Base-by-base conservation (phyloP, 2,797 vertebrate genomes). In the Falco biarmicus region DNA sequence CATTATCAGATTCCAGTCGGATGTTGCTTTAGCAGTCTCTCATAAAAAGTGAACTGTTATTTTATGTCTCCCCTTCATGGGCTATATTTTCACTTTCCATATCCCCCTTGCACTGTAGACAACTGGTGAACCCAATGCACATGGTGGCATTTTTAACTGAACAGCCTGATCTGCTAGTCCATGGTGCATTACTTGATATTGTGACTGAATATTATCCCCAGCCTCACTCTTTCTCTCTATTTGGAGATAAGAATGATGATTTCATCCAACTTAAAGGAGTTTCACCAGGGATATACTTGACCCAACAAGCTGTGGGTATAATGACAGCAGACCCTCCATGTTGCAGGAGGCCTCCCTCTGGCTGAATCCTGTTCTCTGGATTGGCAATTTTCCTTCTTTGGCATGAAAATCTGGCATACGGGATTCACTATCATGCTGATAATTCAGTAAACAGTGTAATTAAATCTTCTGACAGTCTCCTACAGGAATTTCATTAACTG, bases 361-460 rank as follows among this genome's bases (percentile, higher is more conserved):
- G 77, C 86, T 93, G 69, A 81, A 91, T 94, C 69, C 56, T 41
- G 5, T 68, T 93, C 45, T 89, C 84, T 90, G 64, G 57, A 59
- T 66, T 92, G 80, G 71, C 93, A 93, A 43, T 86, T 89, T 91
- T 90, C 70, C 63, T 91, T 82, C 83, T 87, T 94, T 92, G 81
- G 93, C 87, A 89, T 41, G 50, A 96, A 91, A 6, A 82, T 7
- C 50, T 91, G 75, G 78, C 89, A 87, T 89, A 68, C 6, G 7
- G 57, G 73, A 90, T 87, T 90, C 43, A 15, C 71, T 78, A 54
- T 82, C 18, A 2, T 10, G 21, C 78, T 96, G 90, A 77, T 93
- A 93, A 95, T 87, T 93, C 89, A 79, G 89, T 91, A 97, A 96
- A 87, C 65, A 96, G 39, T 1, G 4, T 91, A 96, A 97, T 97